Base-by-base conservation (phyloP, 1,140 invertebrate genomes). In the Orchesella cincta region DNA sequence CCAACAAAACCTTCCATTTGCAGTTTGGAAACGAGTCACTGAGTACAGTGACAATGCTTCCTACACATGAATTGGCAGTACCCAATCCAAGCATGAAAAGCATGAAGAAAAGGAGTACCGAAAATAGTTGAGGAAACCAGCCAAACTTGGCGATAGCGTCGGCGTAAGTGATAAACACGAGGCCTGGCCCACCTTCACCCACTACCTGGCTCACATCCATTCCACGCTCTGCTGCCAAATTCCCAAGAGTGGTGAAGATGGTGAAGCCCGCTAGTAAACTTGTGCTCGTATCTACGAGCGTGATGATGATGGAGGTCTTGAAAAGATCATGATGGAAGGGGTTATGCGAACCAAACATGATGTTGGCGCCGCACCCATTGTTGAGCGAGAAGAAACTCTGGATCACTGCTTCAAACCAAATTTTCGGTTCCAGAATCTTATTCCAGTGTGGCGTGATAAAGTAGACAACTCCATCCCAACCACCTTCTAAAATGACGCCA, bases 371-470 rank as follows among this genome's bases (percentile, higher is more conserved):
- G 31, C 87, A 84, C 0, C 85, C 85, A 23, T 88, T 85, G 29
- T 85, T 85, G 29, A 88, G 86, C 23, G 87, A 88, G 81, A 88
- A 88, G 79, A 86, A 86, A 76, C 87, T 87, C 81, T 89, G 88
- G 3, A 86, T 87, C 0, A 86, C 85, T 23, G 88, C 88, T 73
- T 87, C 86, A 39, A 87, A 87, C 88, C 88, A 76, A 16, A 76
- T 57, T 46, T 75, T 14, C 18, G 81, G 79, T 34, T 86, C 82
- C 75, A 77, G 81, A 34, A 94, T 84, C 16, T 85, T 89, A 0
- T 89, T 85, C 91, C 92, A 96, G 36, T 92, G 85, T 0, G 94
- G 94, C 0, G 87, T 89, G 26, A 96, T 86, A 84, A 93, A 96
- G 85, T 92, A 93, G 14, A 89, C 64, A 34, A 93, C 89, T 0